Evolutionary conservation across 2,797 vertebrate genomes (phyloP), one percentile per base, ranked within the genome.

Genomic region (Macropodus opercularis): DNA sequence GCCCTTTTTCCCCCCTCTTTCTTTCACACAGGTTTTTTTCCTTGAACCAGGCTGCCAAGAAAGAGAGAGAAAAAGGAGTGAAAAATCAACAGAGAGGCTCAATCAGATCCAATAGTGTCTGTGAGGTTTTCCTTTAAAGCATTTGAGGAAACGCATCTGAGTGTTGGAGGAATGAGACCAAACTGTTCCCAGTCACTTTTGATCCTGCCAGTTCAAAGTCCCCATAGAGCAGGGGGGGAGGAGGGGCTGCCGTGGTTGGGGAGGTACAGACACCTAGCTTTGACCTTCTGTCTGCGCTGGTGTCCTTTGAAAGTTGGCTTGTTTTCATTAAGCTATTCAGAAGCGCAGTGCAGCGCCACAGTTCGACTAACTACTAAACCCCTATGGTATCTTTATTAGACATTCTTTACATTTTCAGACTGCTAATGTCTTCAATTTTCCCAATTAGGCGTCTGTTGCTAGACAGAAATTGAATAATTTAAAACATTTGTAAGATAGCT

Each of bases 121-220:
- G 67, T 85, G 88, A 90, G 90, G 88, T 90, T 90, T 85, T 79
- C n/a, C 84, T 92, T 91, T 91, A 84, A 92, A 91, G 87, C 77
- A 71, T 84, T 90, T 81, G 79, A 75, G 81, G 83, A 85, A 76
- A 83, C 85, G 80, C 89, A 88, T 92, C 89, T 91, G 90, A 91
- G 87, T 85, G 80, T 78, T 29, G 67, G 55, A 86, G 87, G 86
- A 90, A 89, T 69, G 83, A 88, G 86, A 92, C 88, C 86, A 84
- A 91, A 92, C 89, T 90, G 87, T 85, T 91, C 85, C 86, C 76
- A 84, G 85, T 89, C 87, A 90, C 89, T 91, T 93, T 94, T 93
- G 92, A 93, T 93, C 90, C 82, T 84, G 79, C 74, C 79, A 85
- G 90, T 92, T 92, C 92, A 93, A 92, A 93, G 92, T 92, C 89